Conservation (phyloP, 2,113 vertebrate species). For the Prinia subflava region DNA sequence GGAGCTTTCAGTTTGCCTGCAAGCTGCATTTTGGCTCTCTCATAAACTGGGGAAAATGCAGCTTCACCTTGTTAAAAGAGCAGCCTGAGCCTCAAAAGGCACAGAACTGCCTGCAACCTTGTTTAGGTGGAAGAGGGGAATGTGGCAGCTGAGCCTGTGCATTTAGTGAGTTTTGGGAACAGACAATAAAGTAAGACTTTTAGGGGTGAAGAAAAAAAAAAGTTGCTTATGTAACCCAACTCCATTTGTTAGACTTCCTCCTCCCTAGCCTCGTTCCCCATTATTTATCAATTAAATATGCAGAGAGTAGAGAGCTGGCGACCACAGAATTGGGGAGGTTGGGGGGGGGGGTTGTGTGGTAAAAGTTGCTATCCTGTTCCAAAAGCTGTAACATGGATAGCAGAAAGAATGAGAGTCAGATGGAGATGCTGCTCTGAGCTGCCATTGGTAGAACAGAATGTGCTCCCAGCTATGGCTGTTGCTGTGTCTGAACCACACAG, state of each 20-base stretch:
- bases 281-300: slow-evolving; percentile 40
- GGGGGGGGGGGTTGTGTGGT: neutral
- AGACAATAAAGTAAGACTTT: neutral
- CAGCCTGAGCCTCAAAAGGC: neutral
- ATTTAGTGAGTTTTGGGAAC: neutral
- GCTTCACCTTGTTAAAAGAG: neutral
- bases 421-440: slow-evolving; percentile 20
- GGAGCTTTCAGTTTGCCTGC: neutral
- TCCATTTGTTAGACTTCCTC: neutral
- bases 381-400: slow-evolving; percentile 9
- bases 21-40: neutral
- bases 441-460: slow-evolving; percentile 37
- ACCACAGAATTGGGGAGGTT: neutral
- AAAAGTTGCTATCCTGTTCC: neutral
- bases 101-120: neutral
- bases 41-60: neutral
- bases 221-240: neutral
- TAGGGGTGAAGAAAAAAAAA: neutral
- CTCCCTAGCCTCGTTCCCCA: neutral
- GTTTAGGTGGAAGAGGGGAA: neutral
- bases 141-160: neutral
- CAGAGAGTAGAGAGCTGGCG: neutral
- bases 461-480: neutral
- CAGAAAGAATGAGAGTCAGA: slow-evolving; percentile 46
- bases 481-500: neutral